Evolutionary conservation across 2,113 vertebrate species (phyloP), one percentile per base, ranked within the genome.

Genomic region (Sitta europaea): DNA sequence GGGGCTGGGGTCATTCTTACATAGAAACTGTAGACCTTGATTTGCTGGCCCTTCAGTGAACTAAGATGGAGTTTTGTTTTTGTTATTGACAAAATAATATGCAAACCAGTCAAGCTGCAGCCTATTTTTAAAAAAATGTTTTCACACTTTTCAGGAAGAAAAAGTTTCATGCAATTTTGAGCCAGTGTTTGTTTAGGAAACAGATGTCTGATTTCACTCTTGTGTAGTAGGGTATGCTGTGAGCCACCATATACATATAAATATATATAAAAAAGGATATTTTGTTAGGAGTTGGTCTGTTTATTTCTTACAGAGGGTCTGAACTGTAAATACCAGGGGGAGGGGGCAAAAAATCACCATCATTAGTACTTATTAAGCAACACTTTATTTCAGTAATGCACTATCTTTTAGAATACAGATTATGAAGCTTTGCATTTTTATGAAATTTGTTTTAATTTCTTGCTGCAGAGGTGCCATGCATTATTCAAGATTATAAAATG

Each of bases 401-500:
- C 76, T 74, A 96, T 93, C 90, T 96, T 86, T 78, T 90, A 92
- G 93, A 88, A 96, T 92, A 94, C n/a, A 95, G 91, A 70, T 97
- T 95, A 86, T 75, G 89, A 95, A 94, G 97, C 95, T 97, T 96
- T 97, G 97, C 95, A 96, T 97, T 98, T 98, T 97, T 96, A 96
- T 98, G 96, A 97, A 97, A 97, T 97, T 93, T 92, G 94, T 96
- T 98, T 97, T 97, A 98, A 98, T 98, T 98, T 98, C 82, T 97
- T 97, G 90, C 77, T 97, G 97, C 93, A 97, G 96, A 96, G 97
- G 96, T 97, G 94, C 91, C 96, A 98, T 98, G 98, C 98, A 98
- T 98, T 98, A 98, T 98, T 98, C 98, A 98, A 97, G 94, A 96
- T 97, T 92, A 94, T 96, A 95, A 97, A 97, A 97, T 97, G 97